A percentile compares a stretch with the other conserved stretches of the same genome.
These are phyloP conservation scores for Gopherus flavomarginatus DNA, from an alignment of 2,113 vertebrate genomes.

Conservation along the genomic window DNA sequence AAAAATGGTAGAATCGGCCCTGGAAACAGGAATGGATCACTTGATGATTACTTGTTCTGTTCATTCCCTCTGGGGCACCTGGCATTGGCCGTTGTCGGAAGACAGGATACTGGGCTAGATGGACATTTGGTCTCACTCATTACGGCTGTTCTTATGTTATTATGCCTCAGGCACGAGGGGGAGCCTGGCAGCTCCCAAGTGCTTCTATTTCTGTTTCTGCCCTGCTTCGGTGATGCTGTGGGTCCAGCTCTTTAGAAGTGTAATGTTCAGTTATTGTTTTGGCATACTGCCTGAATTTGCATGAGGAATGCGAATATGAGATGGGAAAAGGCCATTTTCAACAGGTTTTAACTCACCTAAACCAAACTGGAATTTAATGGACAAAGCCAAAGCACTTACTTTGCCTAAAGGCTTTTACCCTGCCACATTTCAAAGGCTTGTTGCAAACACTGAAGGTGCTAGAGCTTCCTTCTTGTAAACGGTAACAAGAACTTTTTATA, in stretches of 20 bases:
- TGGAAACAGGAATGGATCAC: too few relatives aligned
- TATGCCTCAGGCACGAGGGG: not conserved
- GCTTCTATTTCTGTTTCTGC: not conserved
- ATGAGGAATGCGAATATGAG: not conserved
- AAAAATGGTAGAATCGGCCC: too few relatives aligned
- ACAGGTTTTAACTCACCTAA: not conserved
- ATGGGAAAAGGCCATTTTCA: not conserved
- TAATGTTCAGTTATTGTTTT: not conserved
- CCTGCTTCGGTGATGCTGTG: not conserved
- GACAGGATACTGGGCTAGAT: too few relatives aligned
- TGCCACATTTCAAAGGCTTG: not conserved
- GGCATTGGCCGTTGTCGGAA: too few relatives aligned
- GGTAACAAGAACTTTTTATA: not conserved
- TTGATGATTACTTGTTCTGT: too few relatives aligned
- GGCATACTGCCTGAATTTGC: not conserved
- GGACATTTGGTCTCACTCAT: too few relatives aligned
- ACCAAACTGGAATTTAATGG: not conserved
- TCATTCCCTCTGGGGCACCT: too few relatives aligned
- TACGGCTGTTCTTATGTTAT: too few relatives aligned
- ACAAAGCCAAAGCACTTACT: not conserved
- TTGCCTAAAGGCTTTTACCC: not conserved
- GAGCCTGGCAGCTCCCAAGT: not conserved
- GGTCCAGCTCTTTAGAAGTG: not conserved
- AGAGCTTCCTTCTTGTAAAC: not conserved
- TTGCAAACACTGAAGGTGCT: not conserved